Base-by-base conservation (phyloP, 2,797 vertebrate genomes). In the Loris lydekkerianus region DNA sequence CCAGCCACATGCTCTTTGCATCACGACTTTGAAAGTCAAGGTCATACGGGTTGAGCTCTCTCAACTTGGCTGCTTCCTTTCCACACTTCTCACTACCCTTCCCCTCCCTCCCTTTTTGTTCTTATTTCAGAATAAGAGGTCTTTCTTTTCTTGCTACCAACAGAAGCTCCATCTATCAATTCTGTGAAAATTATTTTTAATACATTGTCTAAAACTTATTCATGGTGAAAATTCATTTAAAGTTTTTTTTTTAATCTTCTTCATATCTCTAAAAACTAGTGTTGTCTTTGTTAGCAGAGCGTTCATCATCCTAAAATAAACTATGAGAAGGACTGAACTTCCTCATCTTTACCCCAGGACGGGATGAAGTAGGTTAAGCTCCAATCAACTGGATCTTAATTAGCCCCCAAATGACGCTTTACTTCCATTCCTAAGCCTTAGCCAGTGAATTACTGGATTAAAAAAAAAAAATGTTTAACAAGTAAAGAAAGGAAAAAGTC, bases 321-420 rank as follows among this genome's bases (percentile, higher is more conserved):
- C 43, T 5, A 9, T 20, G 43, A 69, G 78, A 65, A 73, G 14
- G 73, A 7, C 60, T 84, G 43, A 15, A n/a, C 1, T 67, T 37
- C 29, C 53, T 86, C 25, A n/a, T 80, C 15, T 34, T 90, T 77
- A 73, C 77, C 23, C 25, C 34, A 4, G 69, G 73, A 70, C n/a
- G 29, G 75, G 88, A 96, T 43, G 29, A 63, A 86, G 37, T 83
- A 72, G n/a, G 76, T 60, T 76, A 86, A 93, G 11, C 70, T 77
- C 69, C 72, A 43, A 56, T 89, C 82, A 87, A n/a, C n/a, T 65
- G 43, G 63, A 46, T 93, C 56, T 91, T 94, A 89, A 93, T 95
- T 96, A 86, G 25, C 61, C 76, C 75, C 86, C 37, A 83, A 89
- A 84, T 77, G 92, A 87, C 60, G n/a, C 17, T 86, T 76, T 1